Evolutionary conservation across 2,797 vertebrate genomes (phyloP).

Genomic region (Etheostoma nigrum): DNA sequence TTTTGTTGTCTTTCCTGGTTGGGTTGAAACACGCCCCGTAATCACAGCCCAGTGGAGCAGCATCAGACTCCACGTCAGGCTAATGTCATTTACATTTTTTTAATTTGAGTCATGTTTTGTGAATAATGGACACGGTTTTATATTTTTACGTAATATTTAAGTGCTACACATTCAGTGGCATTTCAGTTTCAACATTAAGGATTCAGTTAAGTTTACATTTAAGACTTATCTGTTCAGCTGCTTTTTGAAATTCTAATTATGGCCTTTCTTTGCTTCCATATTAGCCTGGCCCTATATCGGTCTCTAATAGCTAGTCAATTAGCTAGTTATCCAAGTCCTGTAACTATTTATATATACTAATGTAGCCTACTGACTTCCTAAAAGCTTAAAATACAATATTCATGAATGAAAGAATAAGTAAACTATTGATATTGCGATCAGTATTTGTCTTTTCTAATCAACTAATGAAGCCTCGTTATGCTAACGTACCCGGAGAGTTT

Average conservation of each 20-base stretch:
- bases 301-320: neutral
- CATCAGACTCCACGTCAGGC: no score
- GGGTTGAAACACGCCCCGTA: no score
- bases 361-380: neutral
- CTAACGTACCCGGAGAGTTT: neutral
- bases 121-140: neutral
- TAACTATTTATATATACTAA: neutral
- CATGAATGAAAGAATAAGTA: neutral
- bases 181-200: neutral
- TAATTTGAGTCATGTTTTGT: neutral
- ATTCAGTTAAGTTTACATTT: neutral
- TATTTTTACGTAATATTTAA: neutral
- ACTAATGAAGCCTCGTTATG: neutral
- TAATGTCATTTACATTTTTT: no score
- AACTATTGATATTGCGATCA: slow-evolving; percentile 7
- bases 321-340: neutral
- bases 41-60: no score
- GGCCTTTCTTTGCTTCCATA: slow-evolving; percentile 9
- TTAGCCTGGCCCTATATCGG: neutral
- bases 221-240: neutral
- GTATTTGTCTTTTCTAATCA: slow-evolving; percentile 3
- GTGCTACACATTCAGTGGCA: neutral
- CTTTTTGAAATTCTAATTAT: neutral
- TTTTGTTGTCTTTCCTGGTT: no score
- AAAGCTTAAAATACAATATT: slow-evolving; percentile 1